Evolutionary conservation across 2,113 vertebrate species (phyloP).

Genomic region (Ellobius talpinus): DNA sequence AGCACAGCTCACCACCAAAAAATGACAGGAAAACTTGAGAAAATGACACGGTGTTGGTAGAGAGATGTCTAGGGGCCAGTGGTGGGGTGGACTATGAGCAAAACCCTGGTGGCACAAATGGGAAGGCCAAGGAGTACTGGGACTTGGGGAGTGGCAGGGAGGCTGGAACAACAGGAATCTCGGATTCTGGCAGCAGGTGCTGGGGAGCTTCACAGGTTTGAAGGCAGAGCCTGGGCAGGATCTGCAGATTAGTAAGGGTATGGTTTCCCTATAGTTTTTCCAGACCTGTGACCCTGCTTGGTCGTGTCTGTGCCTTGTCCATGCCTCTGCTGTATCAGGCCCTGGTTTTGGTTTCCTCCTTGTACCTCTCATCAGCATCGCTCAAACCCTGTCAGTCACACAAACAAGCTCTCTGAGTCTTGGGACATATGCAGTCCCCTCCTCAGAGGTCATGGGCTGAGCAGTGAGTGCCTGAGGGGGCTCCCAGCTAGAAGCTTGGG

Average conservation of each 20-base stretch:
- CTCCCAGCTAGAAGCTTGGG: not conserved
- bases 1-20: no score
- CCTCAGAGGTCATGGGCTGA: not conserved
- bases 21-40: not conserved
- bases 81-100: no score
- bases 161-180: not conserved
- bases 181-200: not conserved
- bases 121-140: not conserved
- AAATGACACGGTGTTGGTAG: not conserved
- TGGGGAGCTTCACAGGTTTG: not conserved
- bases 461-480: no score
- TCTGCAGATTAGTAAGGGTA: not conserved
- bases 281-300: rapidly evolving
- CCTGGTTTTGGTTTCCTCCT: not conserved
- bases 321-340: not conserved
- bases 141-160: not conserved
- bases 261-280: rapidly evolving
- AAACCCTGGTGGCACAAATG: not conserved
- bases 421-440: not conserved
- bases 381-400: not conserved
- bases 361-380: not conserved
- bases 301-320: rapidly evolving
- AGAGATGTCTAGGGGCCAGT: not conserved
- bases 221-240: not conserved
- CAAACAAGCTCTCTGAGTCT: not conserved